Evolutionary conservation across 1,140 invertebrate species (phyloP).

Genomic region (Leptinotarsa defecta): DNA sequence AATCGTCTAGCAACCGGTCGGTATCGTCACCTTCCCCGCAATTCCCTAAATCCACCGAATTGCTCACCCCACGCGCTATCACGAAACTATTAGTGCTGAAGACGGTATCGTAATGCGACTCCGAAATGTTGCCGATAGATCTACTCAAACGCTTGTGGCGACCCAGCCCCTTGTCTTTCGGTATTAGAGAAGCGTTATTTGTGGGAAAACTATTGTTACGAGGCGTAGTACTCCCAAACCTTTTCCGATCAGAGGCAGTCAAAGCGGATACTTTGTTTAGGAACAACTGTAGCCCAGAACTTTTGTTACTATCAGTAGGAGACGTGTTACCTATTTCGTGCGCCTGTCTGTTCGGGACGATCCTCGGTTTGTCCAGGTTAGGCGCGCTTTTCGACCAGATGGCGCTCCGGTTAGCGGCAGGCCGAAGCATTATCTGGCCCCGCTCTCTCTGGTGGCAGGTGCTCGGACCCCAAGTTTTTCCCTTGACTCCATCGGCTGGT

Average conservation of each 20-base stretch:
- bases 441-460: constrained; percentile 88
- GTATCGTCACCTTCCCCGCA: constrained; percentile 11
- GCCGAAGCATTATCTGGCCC: constrained; percentile 65
- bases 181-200: constrained; percentile 45
- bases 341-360: constrained; percentile 57
- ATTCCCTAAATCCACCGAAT: constrained; percentile 39
- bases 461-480: constrained; percentile 96
- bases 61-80: constrained; percentile 49
- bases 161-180: constrained; percentile 40
- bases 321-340: constrained; percentile 64
- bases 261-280: constrained; percentile 50
- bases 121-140: constrained; percentile 54
- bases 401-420: constrained; percentile 54
- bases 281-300: constrained; percentile 48
- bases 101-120: constrained; percentile 56
- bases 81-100: constrained; percentile 55
- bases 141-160: constrained; percentile 49
- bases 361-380: constrained; percentile 78
- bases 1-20: not conserved
- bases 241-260: constrained; percentile 44
- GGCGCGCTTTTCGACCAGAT: constrained; percentile 69
- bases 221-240: constrained; percentile 36
- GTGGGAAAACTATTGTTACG: constrained; percentile 53
- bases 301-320: constrained; percentile 47
- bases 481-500: constrained; percentile 91